Evolutionary conservation across 1,140 invertebrate species (phyloP).

Genomic region (Coenobita brevimanus): DNA sequence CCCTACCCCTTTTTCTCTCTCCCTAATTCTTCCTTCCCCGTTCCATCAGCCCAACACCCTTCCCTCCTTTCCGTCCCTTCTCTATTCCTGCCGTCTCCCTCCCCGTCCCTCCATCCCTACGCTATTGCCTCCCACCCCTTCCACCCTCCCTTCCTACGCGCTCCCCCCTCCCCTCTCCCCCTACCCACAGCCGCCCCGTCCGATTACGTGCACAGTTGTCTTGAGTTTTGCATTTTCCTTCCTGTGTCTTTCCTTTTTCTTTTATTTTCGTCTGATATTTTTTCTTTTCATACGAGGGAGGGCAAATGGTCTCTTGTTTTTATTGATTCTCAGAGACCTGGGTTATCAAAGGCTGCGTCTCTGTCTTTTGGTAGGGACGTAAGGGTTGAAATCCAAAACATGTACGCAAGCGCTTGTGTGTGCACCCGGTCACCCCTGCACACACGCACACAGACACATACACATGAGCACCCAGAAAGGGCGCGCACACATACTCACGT

Average conservation of each 20-base stretch:
- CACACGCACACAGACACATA: too few species aligned
- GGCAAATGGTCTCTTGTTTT: too few species aligned
- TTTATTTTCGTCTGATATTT: too few species aligned
- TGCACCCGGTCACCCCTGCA: background rate
- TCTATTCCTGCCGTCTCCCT: slow-evolving; percentile 6
- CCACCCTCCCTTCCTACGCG: background rate
- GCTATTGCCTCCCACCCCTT: too few species aligned
- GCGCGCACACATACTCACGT: background rate
- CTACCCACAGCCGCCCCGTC: background rate
- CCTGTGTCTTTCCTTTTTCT: too few species aligned
- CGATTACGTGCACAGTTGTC: background rate
- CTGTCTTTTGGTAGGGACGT: too few species aligned
- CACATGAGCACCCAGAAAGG: background rate
- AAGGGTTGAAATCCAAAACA: too few species aligned
- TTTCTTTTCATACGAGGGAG: too few species aligned
- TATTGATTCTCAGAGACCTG: too few species aligned
- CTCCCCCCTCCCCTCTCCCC: background rate
- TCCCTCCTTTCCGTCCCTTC: background rate
- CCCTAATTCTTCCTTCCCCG: background rate
- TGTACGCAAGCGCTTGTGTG: background rate
- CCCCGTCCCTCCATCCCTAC: background rate
- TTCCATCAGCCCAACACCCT: background rate
- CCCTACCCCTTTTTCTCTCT: background rate
- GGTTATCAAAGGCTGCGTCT: too few species aligned
- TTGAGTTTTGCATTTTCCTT: background rate